Base-by-base conservation (phyloP, 2,888 invertebrate genomes). In the Tenthredo amoena region DNA sequence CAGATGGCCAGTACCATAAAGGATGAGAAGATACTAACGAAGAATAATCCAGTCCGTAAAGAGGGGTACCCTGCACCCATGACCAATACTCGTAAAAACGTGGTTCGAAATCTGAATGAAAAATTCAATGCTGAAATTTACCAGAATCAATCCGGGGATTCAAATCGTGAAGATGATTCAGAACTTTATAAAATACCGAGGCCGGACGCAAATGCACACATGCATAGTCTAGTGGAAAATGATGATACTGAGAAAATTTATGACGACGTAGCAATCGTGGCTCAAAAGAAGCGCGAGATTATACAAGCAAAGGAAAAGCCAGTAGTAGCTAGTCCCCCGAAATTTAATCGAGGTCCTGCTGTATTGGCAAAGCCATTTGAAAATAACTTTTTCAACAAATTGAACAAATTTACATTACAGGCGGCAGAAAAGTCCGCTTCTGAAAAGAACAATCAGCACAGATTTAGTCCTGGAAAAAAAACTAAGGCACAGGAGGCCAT, bases 181-280 rank as follows among this genome's bases (percentile, higher is more conserved):
- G 91, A 91, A 72, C 92, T 92, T 87, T 92, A 93, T 86, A 91
- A 93, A 85, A 90, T 87, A 4, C 92, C 92, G 4, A 89, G 88
- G 37, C 84, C 62, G 1, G 88, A 90, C 9, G 65, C 79, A 15
- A 34, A 58, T 81, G 50, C 58, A 10, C 40, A 40, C n/a, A 84
- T 77, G 79, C 84, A 86, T 85, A 58, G 31, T 86, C 34, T 10
- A 5, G 83, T 77, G 50, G 50, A 85, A 81, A 43, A 83, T 26
- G 31, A 86, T 0, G 37, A 84, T 37, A 85, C 87, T 10, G 91
- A 93, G 10, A 89, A 90, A 58, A 77, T 92, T 4, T 93, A 93
- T 86, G 93, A 93, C 87, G 93, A 93, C 65, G 88, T 93, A 5
- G 91, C 89, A 10, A 87, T 91, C 10, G 87, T 91, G 1, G 89